Evolutionary conservation across 2,888 invertebrate genomes (phyloP).

Genomic region (Arge pagana): DNA sequence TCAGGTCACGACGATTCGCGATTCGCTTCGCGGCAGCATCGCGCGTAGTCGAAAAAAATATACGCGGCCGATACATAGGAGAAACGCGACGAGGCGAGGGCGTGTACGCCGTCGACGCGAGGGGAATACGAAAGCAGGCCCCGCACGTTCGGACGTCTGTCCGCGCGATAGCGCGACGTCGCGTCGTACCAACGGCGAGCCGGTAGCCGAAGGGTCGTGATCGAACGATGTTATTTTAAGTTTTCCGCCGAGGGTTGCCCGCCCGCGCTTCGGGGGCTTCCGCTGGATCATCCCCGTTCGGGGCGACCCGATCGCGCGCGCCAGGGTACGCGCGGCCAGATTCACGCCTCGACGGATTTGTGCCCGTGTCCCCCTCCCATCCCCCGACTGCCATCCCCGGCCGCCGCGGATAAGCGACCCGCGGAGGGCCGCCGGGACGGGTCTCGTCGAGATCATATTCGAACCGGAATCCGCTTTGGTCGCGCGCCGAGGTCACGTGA

Average conservation of each 20-base stretch:
- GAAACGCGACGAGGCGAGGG: conserved; percentile 2
- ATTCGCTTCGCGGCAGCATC: not conserved
- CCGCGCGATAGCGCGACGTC: conserved; percentile 34
- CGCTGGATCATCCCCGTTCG: not conserved
- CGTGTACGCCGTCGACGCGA: conserved; percentile 18
- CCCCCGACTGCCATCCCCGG: too few species aligned
- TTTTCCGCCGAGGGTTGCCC: conserved; percentile 55
- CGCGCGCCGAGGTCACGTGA: conserved; percentile 40
- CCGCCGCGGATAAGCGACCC: too few species aligned
- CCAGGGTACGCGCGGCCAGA: conserved; percentile 8
- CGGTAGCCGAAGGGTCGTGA: conserved; percentile 43
- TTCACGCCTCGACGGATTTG: conserved; percentile 18
- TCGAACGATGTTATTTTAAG: conserved; percentile 58
- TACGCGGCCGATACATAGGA: too few species aligned
- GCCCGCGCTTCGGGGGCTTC: conserved; percentile 27
- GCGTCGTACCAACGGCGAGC: too few species aligned
- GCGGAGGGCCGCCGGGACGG: conserved; percentile 43
- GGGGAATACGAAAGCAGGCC: conserved; percentile 49
- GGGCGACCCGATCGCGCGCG: conserved; percentile 3
- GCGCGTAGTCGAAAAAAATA: not conserved
- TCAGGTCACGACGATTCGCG: not conserved
- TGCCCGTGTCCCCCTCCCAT: too few species aligned
- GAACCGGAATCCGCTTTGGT: conserved; percentile 54
- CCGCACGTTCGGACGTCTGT: conserved; percentile 36
- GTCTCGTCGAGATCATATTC: too few species aligned